Conservation (phyloP, 2,797 vertebrate genomes). For the Hoplostethus atlanticus region DNA sequence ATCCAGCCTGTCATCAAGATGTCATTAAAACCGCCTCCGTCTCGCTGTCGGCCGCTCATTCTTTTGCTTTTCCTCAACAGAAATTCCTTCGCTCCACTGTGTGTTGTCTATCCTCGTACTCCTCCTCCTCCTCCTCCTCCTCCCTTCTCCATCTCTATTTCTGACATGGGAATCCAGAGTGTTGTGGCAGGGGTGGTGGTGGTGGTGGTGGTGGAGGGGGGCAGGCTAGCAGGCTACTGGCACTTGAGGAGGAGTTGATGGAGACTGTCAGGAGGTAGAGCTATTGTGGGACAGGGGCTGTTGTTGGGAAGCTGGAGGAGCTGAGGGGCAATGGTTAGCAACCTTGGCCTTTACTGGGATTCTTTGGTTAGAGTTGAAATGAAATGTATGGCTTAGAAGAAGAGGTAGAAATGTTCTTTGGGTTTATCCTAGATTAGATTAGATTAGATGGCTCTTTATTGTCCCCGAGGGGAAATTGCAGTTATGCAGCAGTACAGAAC, state of each 20-base stretch:
- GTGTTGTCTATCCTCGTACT: conserved; percentile 36
- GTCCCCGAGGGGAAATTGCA: too few relatives aligned
- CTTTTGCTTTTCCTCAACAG: conserved; percentile 37
- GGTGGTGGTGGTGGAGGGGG: background rate
- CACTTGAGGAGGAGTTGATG: conserved; percentile 51
- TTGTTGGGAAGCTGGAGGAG: background rate
- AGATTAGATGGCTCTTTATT: too few relatives aligned
- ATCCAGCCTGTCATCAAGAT: conserved; percentile 78
- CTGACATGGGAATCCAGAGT: conserved; percentile 60
- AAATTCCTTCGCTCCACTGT: conserved; percentile 64
- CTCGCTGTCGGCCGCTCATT: conserved; percentile 41
- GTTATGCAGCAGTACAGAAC: too few relatives aligned
- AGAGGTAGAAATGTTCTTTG: too few relatives aligned
- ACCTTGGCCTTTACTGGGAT: conserved; percentile 19
- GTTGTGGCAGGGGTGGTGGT: conserved; percentile 30
- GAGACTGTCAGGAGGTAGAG: conserved; percentile 61
- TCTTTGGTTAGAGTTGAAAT: background rate
- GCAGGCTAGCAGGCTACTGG: conserved; percentile 1
- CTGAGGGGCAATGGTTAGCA: background rate
- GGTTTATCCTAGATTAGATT: too few relatives aligned
- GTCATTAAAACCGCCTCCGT: conserved; percentile 68
- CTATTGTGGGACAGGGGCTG: conserved; percentile 51
- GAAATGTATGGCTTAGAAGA: too few relatives aligned
- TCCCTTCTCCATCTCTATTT: conserved; percentile 58
- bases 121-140: conserved; percentile 24